Evolutionary conservation across 2,888 invertebrate genomes (phyloP).

Genomic region (Eueremaeus valkanovi): DNA sequence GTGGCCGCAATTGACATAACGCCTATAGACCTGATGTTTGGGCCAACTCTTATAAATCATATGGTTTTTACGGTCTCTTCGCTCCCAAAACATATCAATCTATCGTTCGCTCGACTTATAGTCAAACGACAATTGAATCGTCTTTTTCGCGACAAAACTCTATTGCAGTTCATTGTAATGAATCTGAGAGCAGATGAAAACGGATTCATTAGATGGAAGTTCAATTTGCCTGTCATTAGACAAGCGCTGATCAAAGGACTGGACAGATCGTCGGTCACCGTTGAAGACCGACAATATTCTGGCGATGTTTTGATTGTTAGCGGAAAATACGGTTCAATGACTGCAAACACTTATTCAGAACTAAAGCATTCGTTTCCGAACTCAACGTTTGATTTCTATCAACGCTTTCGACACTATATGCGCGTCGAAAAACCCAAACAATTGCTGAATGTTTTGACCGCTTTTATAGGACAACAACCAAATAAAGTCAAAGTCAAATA

Average conservation of each 20-base stretch:
- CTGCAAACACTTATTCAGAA: background rate
- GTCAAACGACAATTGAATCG: background rate
- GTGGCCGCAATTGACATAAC: slow-evolving; percentile 27
- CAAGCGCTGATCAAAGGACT: slow-evolving; percentile 10
- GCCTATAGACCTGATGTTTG: background rate
- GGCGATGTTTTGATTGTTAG: background rate
- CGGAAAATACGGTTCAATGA: slow-evolving; percentile 6
- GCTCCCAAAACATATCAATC: background rate
- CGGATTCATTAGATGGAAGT: slow-evolving; percentile 6
- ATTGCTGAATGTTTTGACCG: background rate
- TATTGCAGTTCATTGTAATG: background rate
- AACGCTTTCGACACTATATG: background rate
- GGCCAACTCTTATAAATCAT: background rate
- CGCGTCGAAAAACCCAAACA: background rate
- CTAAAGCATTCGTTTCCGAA: background rate
- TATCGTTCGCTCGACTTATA: background rate
- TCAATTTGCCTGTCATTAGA: slow-evolving; percentile 20
- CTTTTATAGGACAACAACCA: background rate
- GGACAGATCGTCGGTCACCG: background rate
- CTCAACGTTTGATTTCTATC: background rate
- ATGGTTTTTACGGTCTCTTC: background rate
- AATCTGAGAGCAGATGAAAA: background rate
- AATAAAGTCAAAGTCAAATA: no score
- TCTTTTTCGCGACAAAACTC: background rate
- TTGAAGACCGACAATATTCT: background rate